Evolutionary conservation across 2,888 invertebrate genomes (phyloP), one percentile per base, ranked within the genome.

Genomic region (Agrilus cyanescens): DNA sequence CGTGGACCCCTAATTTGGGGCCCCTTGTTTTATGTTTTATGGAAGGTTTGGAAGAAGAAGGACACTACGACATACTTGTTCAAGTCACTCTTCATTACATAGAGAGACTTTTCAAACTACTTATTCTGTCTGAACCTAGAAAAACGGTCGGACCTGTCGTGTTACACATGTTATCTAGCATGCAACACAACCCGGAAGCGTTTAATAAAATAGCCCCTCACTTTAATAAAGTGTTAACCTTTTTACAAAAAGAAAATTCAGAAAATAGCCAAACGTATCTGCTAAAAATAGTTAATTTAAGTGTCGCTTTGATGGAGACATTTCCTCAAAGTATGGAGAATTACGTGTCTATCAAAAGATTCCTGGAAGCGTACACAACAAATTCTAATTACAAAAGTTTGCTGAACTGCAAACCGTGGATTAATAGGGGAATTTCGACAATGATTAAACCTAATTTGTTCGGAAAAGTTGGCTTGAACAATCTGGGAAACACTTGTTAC

Each of bases 401-500:
- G 18, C 48, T 66, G 8, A 59, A 57, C 12, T 63, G 62, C 34
- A 57, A 60, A 32, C 53, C 67, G 2, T 72, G 71, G 72, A 51
- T 57, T 6, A 61, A 63, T 18, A 53, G 54, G 18, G 48, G 51
- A 10, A 54, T 52, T 42, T 49, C 58, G 1, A 44, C 52, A 8
- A 49, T 56, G 10, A 39, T 55, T 12, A 47, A 51, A 35, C 53
- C 50, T 31, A 60, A 61, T 46, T 56, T 62, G 6, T 55, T 66
- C 10, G 69, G 69, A 46, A 75, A 80, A 68, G 82, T 85, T 4
- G 89, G 89, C 2, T 71, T 90, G 15, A 74, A 78, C 32, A 90
- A 90, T 69, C 71, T 88, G 32, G 88, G 89, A 20, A 90, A 89
- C 57, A 89, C 89, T 0, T 90, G 90, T 62, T 90, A 88, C 56